A percentile compares a stretch with the other conserved stretches of the same genome.
Evolutionary conservation across 92 coral and sea anemone genomes (phyloP).

Genomic region (Chrysogorgia sp.): DNA sequence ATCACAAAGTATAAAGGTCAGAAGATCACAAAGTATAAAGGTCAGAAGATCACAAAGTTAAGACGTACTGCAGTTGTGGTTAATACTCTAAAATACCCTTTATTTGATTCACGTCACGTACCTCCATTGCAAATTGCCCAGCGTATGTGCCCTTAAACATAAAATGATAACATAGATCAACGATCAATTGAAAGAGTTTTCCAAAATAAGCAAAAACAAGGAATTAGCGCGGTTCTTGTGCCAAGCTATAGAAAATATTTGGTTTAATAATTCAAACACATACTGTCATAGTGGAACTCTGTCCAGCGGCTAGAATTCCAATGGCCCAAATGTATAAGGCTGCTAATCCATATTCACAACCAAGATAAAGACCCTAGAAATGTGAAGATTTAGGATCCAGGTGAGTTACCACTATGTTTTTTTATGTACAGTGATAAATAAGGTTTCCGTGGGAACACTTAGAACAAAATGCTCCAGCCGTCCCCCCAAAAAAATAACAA

Average conservation of each 20-base stretch:
- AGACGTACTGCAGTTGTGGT: too few species aligned
- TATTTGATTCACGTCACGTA: constrained; percentile 31
- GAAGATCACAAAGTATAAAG: too few species aligned
- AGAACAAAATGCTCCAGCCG: too few species aligned
- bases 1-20: too few species aligned
- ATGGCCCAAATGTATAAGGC: constrained; percentile 92
- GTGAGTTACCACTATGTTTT: too few species aligned
- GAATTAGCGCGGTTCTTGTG: background rate
- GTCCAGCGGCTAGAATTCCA: constrained; percentile 98
- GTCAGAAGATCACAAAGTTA: too few species aligned
- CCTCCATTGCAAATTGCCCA: constrained; percentile 99
- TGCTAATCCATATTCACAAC: constrained; percentile 89
- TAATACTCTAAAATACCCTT: background rate
- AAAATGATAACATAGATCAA: background rate
- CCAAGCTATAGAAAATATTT: background rate
- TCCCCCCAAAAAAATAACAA: background rate
- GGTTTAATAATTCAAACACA: background rate
- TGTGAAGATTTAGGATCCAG: background rate
- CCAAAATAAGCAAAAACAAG: background rate
- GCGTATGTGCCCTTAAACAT: constrained; percentile 85
- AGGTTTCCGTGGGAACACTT: too few species aligned
- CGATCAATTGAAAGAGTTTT: background rate
- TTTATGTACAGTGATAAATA: background rate
- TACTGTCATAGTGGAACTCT: constrained; percentile 99
- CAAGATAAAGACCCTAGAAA: constrained; percentile 89